Evolutionary conservation across 2,888 invertebrate species (phyloP).

Genomic region (Zygogramma bicolorata): DNA sequence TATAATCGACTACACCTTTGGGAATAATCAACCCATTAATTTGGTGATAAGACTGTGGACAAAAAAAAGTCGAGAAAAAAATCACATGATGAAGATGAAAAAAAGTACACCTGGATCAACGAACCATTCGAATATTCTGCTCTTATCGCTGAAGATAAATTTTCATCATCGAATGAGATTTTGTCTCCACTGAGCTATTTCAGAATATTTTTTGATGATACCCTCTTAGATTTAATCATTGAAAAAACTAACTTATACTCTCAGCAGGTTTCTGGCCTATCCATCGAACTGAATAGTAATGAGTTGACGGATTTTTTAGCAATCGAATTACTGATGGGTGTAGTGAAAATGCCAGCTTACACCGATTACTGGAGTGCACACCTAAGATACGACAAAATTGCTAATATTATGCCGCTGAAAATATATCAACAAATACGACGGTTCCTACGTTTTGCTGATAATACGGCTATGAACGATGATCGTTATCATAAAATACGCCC

Average conservation of each 20-base stretch:
- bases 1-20: too few relatives aligned
- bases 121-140: not conserved
- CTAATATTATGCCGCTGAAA: not conserved
- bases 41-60: too few relatives aligned
- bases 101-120: not conserved
- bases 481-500: constrained; percentile 37
- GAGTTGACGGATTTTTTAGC: not conserved
- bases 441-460: constrained; percentile 41
- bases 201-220: not conserved
- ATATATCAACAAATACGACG: constrained; percentile 27
- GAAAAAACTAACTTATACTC: not conserved
- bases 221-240: not conserved
- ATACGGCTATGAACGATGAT: constrained; percentile 21
- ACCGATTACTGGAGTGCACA: too few relatives aligned
- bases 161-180: not conserved
- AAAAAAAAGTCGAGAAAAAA: too few relatives aligned
- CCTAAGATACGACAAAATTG: not conserved
- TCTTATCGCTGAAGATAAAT: not conserved
- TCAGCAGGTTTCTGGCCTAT: not conserved
- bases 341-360: too few relatives aligned
- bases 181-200: not conserved
- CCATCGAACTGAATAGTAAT: not conserved
- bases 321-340: too few relatives aligned
- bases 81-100: too few relatives aligned
- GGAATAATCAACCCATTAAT: too few relatives aligned